Conservation (phyloP, 2,888 invertebrate genomes). For the Leptinotarsa juncta region DNA sequence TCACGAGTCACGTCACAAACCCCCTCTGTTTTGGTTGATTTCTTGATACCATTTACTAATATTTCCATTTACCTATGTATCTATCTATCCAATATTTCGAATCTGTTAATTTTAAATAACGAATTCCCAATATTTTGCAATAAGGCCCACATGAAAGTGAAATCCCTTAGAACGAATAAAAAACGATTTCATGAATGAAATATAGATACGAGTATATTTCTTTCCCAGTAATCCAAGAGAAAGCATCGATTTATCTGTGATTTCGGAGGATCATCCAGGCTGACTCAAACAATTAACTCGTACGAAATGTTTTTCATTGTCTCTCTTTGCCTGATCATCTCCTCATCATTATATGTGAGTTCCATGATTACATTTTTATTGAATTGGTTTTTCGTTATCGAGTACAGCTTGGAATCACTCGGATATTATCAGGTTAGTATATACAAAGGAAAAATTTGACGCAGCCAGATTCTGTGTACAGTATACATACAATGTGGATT, state of each 20-base stretch:
- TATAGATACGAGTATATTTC: slow-evolving; percentile 4
- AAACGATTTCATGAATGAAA: not conserved
- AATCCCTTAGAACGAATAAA: not conserved
- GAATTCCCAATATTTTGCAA: too few species aligned
- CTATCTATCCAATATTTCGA: too few species aligned
- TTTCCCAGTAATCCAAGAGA: not conserved
- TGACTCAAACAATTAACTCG: slow-evolving; percentile 23
- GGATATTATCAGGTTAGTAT: not conserved
- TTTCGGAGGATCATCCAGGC: slow-evolving; percentile 17
- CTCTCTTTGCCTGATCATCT: slow-evolving; percentile 8
- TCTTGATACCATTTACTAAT: too few species aligned
- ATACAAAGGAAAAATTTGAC: not conserved
- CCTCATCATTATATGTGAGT: not conserved
- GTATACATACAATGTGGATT: too few species aligned
- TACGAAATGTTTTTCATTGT: slow-evolving; percentile 16
- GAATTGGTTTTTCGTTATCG: not conserved
- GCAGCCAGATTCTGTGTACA: not conserved
- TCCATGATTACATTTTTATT: slow-evolving; percentile 14
- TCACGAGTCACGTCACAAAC: too few species aligned
- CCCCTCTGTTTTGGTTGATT: too few species aligned
- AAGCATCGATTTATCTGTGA: slow-evolving; percentile 24
- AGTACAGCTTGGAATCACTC: not conserved
- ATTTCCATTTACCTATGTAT: too few species aligned
- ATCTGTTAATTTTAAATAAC: too few species aligned
- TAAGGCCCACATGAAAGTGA: too few species aligned